Evolutionary conservation across 2,113 vertebrate genomes (phyloP), one percentile per base, ranked within the genome.

Genomic region (Genyomyrus donnyi): DNA sequence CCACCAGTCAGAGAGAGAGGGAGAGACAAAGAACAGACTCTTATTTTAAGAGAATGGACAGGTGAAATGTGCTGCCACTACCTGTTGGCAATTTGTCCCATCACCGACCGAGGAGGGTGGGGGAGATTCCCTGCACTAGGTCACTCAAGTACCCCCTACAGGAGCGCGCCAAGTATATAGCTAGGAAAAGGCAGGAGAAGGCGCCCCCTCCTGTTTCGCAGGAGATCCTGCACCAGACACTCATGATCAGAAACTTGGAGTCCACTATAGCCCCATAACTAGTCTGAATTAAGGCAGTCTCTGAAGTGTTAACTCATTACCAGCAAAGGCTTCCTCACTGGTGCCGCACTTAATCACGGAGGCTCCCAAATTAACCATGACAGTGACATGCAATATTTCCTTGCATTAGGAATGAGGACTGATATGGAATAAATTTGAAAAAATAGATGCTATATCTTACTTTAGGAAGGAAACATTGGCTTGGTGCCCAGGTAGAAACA

Each of bases 351-450:
- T 80, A 80, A 80, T 80, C 74, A 80, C 13, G 1, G 35, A 80
- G 35, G 74, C 4, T 80, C 74, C 74, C 35, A 42, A 35, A 80
- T 80, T 80, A 80, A 80, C 74, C 31, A 80, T 17, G 45, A 48
- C 45, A 86, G 84, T 50, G 48, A 86, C 45, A 86, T 31, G 19
- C 45, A 86, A 86, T 49, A 86, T 86, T 86, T 86, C 84, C 84
- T 49, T 49, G 48, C 48, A 50, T 86, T 86, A 50, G 1, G 45
- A 45, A n/a, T 85, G 84, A 85, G 84, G 24, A 45, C 48, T 6
- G 74, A 80, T 42, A 80, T 80, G n/a, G 24, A 45, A 49, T 48
- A 50, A 31, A 86, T 48, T 48, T 86, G 45, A 27, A 48, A 86
- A 86, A 80, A 80, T 42, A 80, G 35, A 80, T 15, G 27, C 50